These are phyloP conservation scores for Apodemus agrarius DNA, from an alignment of 2,797 vertebrate genomes.

Conservation along the genomic window DNA sequence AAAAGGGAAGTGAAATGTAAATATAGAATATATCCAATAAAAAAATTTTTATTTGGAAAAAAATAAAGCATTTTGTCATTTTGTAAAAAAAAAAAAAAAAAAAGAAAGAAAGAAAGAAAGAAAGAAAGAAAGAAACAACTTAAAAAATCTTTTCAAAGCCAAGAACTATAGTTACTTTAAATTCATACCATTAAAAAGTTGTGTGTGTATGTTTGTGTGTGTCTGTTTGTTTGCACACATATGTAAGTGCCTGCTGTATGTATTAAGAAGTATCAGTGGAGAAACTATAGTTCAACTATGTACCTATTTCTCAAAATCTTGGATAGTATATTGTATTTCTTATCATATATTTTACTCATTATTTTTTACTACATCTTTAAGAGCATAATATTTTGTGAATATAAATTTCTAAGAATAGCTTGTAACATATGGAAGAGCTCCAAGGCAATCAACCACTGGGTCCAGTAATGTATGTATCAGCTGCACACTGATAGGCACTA, in stretches of 20 bases:
- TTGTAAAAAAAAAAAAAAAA: no score
- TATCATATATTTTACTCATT: neutral
- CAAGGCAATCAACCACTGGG: neutral
- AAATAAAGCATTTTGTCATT: no score
- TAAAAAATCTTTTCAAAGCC: slow-evolving; percentile 12
- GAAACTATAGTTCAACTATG: neutral
- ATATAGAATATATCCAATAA: no score
- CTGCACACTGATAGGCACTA: neutral
- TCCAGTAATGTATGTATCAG: neutral
- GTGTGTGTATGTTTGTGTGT: neutral
- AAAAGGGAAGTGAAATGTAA: no score
- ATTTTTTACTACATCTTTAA: neutral
- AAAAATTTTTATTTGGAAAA: no score
- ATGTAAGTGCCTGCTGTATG: neutral
- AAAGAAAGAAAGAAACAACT: neutral
- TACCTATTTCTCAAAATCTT: slow-evolving; percentile 40
- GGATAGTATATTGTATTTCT: neutral
- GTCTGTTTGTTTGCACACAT: neutral
- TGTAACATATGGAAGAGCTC: neutral
- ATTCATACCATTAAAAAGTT: neutral
- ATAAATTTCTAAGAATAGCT: neutral
- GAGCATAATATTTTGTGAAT: neutral
- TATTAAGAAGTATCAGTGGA: neutral
- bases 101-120: no score
- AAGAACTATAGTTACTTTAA: slow-evolving; percentile 29